A percentile compares a stretch with the other conserved stretches of the same genome.
Conservation (phyloP, 2,113 vertebrate species). For the Saimiri boliviensis region DNA sequence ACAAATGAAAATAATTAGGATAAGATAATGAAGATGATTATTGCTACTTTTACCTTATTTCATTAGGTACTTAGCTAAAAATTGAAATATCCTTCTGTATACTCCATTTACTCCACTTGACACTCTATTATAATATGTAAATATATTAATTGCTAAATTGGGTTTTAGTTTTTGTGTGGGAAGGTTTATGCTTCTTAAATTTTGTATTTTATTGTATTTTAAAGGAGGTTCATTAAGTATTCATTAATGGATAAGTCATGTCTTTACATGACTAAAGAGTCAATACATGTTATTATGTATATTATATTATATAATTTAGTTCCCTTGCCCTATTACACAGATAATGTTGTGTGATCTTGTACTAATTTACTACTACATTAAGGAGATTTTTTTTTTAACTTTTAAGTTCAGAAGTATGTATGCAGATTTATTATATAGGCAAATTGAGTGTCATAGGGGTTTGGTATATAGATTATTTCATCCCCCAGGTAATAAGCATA, state of each 20-base stretch:
- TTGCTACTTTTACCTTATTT: background rate
- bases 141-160: slow-evolving; percentile 10
- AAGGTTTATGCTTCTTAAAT: slow-evolving; percentile 18
- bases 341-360: background rate
- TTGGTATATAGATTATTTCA: no score
- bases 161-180: background rate
- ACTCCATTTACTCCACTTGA: background rate
- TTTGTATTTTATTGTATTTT: background rate
- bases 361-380: background rate
- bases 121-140: background rate
- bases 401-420: no score
- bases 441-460: no score
- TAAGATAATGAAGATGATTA: background rate
- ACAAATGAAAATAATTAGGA: background rate
- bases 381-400: background rate
- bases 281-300: background rate
- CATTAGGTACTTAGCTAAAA: slow-evolving; percentile 5
- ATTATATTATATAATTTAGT: background rate
- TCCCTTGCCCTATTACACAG: slow-evolving; percentile 15
- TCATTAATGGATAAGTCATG: background rate
- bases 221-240: background rate
- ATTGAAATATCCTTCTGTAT: background rate
- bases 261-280: slow-evolving; percentile 21
- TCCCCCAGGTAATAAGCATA: no score
- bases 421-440: no score